Percentiles rank a stretch among this genome's conserved stretches.
phyloP scores from a whole-genome alignment of 2,797 vertebrate genomes.

The Sebastes hubbsi region DNA sequence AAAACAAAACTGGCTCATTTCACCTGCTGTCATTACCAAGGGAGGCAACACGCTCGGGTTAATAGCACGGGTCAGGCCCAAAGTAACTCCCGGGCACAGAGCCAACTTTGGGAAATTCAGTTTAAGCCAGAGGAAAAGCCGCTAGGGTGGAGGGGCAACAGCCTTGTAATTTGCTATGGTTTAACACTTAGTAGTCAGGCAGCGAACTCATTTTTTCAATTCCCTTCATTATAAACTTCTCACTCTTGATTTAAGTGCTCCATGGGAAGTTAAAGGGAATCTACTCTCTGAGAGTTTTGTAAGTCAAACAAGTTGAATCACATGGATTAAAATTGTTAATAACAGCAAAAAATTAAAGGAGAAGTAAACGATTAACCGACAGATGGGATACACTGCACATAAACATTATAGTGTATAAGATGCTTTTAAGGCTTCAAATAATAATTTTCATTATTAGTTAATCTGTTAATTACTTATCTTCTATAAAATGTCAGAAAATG shows the following conservation, averaged over 20 bases:
- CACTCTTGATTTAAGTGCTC: neutral
- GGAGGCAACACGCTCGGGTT: slow-evolving; percentile 32
- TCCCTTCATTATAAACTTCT: slow-evolving; percentile 13
- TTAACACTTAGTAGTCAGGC: slow-evolving; percentile 1
- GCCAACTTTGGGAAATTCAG: slow-evolving; percentile 36
- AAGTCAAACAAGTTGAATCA: neutral
- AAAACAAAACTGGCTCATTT: slow-evolving; percentile 46
- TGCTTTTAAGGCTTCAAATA: neutral
- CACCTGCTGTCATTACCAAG: slow-evolving; percentile 44
- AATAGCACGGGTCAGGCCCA: slow-evolving; percentile 43
- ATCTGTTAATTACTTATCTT: neutral
- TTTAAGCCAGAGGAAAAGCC: slow-evolving; percentile 21
- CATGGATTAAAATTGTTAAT: neutral
- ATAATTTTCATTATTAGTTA: neutral
- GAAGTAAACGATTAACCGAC: neutral
- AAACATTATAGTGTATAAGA: neutral
- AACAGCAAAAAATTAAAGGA: neutral
- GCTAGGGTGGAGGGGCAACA: slow-evolving; percentile 1
- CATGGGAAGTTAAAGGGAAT: too few relatives aligned
- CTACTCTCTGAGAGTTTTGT: neutral
- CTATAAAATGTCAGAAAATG: neutral
- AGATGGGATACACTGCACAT: neutral
- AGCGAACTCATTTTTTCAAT: slow-evolving; percentile 6
- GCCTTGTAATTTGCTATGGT: slow-evolving; percentile 13
- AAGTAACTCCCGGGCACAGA: slow-evolving; percentile 48